Percentiles rank a stretch among this genome's conserved stretches.
These are phyloP conservation scores for Herminia tarsipennalis DNA, from an alignment of 2,888 invertebrate genomes.

Conservation along the genomic window DNA sequence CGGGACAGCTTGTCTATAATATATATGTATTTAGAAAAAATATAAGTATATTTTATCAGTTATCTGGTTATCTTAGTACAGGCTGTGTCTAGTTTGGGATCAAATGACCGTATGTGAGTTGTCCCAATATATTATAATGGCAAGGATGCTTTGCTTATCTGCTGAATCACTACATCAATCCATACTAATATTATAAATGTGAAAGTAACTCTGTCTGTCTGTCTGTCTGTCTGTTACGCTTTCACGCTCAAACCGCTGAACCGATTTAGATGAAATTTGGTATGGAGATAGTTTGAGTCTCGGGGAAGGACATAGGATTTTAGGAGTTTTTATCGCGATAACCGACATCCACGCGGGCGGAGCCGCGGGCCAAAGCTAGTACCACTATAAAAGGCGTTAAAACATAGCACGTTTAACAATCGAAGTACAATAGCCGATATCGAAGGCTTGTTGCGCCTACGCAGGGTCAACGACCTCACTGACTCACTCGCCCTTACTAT, in stretches of 20 bases:
- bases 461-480: constrained; percentile 36
- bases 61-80: no score
- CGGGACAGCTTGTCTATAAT: no score
- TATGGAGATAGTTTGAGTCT: not conserved
- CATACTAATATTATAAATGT: not conserved
- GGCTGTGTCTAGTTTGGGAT: no score
- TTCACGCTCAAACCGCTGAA: not conserved
- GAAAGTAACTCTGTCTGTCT: not conserved
- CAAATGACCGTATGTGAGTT: no score
- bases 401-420: no score
- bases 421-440: constrained; percentile 4
- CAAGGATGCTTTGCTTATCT: no score
- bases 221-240: not conserved
- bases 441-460: constrained; percentile 32
- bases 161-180: not conserved
- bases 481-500: constrained; percentile 35
- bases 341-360: not conserved
- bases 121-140: no score
- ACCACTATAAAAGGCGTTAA: no score
- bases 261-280: not conserved
- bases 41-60: no score
- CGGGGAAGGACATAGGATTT: not conserved
- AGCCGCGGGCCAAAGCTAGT: no score
- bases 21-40: no score
- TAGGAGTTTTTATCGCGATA: not conserved